phyloP scores from a whole-genome alignment of 2,888 invertebrate genomes.

The Trissolcus brochymenae region DNA sequence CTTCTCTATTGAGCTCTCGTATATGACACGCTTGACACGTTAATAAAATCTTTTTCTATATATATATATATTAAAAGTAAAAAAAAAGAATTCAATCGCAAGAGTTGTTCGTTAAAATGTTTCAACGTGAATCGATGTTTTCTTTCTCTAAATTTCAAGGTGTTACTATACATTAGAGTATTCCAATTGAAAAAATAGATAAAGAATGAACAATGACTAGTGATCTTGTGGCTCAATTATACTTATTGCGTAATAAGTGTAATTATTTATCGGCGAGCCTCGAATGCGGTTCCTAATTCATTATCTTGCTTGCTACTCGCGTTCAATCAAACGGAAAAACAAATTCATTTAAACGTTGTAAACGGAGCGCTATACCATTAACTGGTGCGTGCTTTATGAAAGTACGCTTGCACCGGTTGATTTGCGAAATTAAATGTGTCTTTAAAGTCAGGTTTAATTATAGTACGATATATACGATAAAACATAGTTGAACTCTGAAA shows the following conservation, averaged over 20 bases:
- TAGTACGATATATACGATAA: conserved; percentile 16
- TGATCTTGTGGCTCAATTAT: conserved; percentile 63
- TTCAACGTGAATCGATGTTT: conserved; percentile 8
- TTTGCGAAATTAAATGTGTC: conserved; percentile 16
- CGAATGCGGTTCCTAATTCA: conserved; percentile 38
- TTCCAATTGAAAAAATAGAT: conserved; percentile 24
- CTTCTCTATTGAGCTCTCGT: not conserved
- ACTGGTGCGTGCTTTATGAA: not conserved
- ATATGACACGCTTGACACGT: too few relatives aligned
- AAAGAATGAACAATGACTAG: conserved; percentile 13
- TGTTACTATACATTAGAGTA: conserved; percentile 32
- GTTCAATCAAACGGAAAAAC: conserved; percentile 28
- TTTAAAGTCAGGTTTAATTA: conserved; percentile 31
- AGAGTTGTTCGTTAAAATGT: too few relatives aligned
- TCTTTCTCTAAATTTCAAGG: not conserved
- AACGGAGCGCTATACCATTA: not conserved
- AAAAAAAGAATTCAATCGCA: too few relatives aligned
- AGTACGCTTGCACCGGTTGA: not conserved
- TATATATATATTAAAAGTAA: too few relatives aligned
- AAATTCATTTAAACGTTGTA: not conserved
- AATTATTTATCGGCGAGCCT: conserved; percentile 62
- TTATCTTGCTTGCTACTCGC: conserved; percentile 42
- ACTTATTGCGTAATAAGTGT: conserved; percentile 74
- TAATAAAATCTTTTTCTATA: too few relatives aligned
- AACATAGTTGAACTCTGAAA: not conserved